These are phyloP conservation scores for Orestias chungarensis DNA, from an alignment of 2,797 vertebrate species.

Conservation along the genomic window DNA sequence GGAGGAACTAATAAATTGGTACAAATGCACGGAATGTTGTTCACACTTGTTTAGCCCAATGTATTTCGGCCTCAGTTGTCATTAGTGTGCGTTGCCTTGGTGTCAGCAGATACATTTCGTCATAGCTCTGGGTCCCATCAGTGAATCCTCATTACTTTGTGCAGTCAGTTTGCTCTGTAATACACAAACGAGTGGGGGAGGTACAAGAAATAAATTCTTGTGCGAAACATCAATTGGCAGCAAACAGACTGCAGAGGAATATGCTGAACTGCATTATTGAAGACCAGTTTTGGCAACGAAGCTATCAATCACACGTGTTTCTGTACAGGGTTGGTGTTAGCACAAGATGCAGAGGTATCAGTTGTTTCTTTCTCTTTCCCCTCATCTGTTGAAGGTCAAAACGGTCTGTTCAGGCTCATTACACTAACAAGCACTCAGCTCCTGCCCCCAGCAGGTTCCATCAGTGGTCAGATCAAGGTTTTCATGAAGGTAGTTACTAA, in stretches of 20 bases:
- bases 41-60: neutral
- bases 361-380: slow-evolving; percentile 19
- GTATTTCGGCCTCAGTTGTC: neutral
- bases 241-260: slow-evolving; percentile 10
- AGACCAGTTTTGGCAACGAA: slow-evolving; percentile 23
- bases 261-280: slow-evolving; percentile 53
- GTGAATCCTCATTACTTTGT: neutral
- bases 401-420: slow-evolving; percentile 52
- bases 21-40: neutral
- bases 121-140: neutral
- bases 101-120: neutral
- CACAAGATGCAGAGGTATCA: slow-evolving; percentile 26
- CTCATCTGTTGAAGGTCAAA: slow-evolving; percentile 52
- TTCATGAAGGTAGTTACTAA: neutral
- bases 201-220: neutral
- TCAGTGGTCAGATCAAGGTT: slow-evolving; percentile 16
- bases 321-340: slow-evolving; percentile 15
- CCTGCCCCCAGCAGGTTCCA: slow-evolving; percentile 7
- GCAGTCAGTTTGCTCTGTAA: neutral
- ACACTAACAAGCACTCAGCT: slow-evolving; percentile 59
- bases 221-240: neutral
- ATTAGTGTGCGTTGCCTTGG: neutral
- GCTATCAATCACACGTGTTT: slow-evolving; percentile 39
- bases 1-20: neutral
- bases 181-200: neutral